Percentiles rank a stretch among this genome's conserved stretches.
Conservation (phyloP, 2,113 vertebrate genomes). For the Caloenas nicobarica region DNA sequence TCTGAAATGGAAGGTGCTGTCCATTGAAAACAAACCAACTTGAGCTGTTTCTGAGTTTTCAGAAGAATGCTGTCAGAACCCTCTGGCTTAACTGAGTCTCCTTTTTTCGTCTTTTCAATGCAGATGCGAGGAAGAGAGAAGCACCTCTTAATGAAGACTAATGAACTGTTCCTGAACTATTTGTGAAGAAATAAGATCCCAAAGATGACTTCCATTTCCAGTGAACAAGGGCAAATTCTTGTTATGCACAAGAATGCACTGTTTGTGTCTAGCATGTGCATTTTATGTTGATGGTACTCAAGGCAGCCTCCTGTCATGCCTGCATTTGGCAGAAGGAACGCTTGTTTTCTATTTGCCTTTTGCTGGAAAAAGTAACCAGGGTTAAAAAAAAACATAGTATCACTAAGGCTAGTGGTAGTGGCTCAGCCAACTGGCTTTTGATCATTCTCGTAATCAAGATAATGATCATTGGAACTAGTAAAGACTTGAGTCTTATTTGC, state of each 20-base stretch:
- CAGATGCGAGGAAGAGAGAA: slow-evolving; percentile 74
- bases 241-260: not conserved
- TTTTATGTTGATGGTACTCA: slow-evolving; percentile 71
- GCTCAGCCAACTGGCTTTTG: slow-evolving; percentile 53
- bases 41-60: not conserved
- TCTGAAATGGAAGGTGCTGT: not conserved
- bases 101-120: not conserved
- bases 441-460: slow-evolving; percentile 24
- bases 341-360: slow-evolving; percentile 57
- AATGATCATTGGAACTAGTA: slow-evolving; percentile 29
- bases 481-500: slow-evolving; percentile 69
- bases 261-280: slow-evolving; percentile 19
- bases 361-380: slow-evolving; percentile 56
- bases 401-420: slow-evolving; percentile 3
- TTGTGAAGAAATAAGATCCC: slow-evolving; percentile 63
- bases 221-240: slow-evolving; percentile 15
- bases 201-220: slow-evolving; percentile 70
- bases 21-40: not conserved
- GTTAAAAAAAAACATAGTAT: not conserved
- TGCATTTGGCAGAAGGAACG: slow-evolving; percentile 28
- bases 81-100: not conserved
- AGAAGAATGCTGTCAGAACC: not conserved
- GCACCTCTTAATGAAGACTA: slow-evolving; percentile 73
- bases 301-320: slow-evolving; percentile 39
- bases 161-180: slow-evolving; percentile 34